phyloP scores from a whole-genome alignment of 2,797 vertebrate genomes.

The Oreochromis mossambicus region DNA sequence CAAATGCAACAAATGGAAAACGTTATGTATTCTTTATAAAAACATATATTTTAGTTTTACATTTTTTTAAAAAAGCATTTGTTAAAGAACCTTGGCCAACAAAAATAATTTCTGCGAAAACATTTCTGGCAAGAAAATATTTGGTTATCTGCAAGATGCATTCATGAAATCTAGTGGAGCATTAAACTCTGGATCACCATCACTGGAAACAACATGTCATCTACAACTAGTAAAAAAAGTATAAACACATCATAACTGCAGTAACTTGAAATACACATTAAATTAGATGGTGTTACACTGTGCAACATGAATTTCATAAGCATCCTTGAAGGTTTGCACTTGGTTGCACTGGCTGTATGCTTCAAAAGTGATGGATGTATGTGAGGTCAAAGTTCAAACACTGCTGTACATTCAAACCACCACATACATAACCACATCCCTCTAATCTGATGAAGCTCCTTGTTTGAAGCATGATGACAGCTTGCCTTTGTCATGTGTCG shows the following conservation, averaged over 20 bases:
- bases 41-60: not conserved
- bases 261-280: not conserved
- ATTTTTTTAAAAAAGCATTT: not conserved
- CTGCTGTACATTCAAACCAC: not conserved
- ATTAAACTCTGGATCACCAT: not conserved
- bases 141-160: not conserved
- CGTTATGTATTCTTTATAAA: not conserved
- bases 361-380: not conserved
- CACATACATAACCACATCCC: rapidly evolving
- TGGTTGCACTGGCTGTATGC: not conserved
- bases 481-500: not conserved
- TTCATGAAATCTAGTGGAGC: not conserved
- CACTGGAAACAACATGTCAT: not conserved
- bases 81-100: not conserved
- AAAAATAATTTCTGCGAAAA: not conserved
- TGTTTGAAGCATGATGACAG: not conserved
- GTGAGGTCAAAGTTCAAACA: not conserved
- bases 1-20: not conserved
- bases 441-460: not conserved
- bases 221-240: not conserved
- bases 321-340: not conserved
- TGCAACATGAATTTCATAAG: not conserved
- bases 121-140: not conserved
- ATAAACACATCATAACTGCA: not conserved
- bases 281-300: not conserved